These are phyloP conservation scores for Drosophila nikananu DNA, from an alignment of 1,140 invertebrate genomes.

Conservation along the genomic window DNA sequence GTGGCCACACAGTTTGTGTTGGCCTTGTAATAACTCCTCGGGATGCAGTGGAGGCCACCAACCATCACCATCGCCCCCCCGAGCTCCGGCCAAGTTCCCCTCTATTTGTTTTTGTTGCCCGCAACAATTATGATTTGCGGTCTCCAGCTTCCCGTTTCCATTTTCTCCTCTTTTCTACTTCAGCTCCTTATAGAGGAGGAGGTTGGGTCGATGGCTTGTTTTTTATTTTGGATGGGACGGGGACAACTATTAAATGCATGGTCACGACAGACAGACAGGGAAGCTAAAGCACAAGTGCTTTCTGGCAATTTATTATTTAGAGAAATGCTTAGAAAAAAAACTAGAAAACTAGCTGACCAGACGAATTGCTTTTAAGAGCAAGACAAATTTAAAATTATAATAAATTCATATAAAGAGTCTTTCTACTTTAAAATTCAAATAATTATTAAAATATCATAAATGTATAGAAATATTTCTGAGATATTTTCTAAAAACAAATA, in stretches of 20 bases:
- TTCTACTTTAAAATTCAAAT: too few relatives aligned
- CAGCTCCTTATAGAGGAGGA: not conserved
- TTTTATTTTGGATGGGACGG: not conserved
- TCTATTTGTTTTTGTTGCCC: conserved; percentile 41
- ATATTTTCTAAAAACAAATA: too few relatives aligned
- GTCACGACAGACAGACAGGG: not conserved
- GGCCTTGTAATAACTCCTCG: conserved; percentile 45
- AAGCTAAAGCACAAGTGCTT: not conserved
- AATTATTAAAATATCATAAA: too few relatives aligned
- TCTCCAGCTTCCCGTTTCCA: conserved; percentile 14
- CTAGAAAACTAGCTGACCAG: too few relatives aligned
- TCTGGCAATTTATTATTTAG: not conserved
- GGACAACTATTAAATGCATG: conserved; percentile 19
- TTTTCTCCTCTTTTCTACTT: not conserved
- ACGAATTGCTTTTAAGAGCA: not conserved
- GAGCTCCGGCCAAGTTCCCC: not conserved
- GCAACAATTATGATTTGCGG: conserved; percentile 80
- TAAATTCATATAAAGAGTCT: too few relatives aligned
- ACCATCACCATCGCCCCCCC: not conserved
- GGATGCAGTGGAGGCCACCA: not conserved
- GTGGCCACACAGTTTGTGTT: conserved; percentile 53
- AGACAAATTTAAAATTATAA: too few relatives aligned
- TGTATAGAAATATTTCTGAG: too few relatives aligned
- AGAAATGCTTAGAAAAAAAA: not conserved
- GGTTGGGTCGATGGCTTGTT: not conserved